Percentiles rank a stretch among this genome's conserved stretches.
These are phyloP conservation scores for Rutpela maculata DNA, from an alignment of 2,888 invertebrate genomes.

Conservation along the genomic window DNA sequence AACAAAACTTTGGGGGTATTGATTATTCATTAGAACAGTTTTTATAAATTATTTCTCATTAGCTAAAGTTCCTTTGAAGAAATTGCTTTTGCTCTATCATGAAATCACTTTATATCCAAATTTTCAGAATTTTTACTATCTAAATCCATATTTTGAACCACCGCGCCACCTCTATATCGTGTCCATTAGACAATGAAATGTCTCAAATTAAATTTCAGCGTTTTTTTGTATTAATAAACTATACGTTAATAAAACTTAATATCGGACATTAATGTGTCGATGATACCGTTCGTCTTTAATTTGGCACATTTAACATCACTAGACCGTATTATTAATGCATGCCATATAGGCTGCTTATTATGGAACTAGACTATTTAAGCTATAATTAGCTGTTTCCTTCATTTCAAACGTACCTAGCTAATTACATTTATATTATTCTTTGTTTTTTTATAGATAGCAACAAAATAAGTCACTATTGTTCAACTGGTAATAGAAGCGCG, in stretches of 20 bases:
- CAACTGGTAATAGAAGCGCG: neutral
- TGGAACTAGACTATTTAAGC: slow-evolving; percentile 36
- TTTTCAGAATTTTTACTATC: too few species aligned
- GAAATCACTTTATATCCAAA: too few species aligned
- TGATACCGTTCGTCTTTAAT: neutral
- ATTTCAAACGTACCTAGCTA: slow-evolving; percentile 27
- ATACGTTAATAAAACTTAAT: neutral
- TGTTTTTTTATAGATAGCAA: slow-evolving; percentile 28
- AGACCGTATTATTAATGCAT: slow-evolving; percentile 13
- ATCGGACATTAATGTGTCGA: neutral
- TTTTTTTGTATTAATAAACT: neutral
- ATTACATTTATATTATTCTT: slow-evolving; percentile 34
- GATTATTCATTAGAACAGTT: too few species aligned
- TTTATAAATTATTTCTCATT: too few species aligned
- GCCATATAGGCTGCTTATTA: slow-evolving; percentile 18
- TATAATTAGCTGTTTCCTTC: slow-evolving; percentile 40
- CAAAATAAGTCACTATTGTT: slow-evolving; percentile 28
- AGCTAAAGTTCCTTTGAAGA: too few species aligned
- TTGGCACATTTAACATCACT: slow-evolving; percentile 9
- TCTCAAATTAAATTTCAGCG: too few species aligned
- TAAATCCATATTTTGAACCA: too few species aligned
- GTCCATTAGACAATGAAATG: too few species aligned
- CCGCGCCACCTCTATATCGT: too few species aligned
- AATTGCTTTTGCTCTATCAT: too few species aligned
- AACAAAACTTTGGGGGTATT: too few species aligned